Evolutionary conservation across 2,888 invertebrate genomes (phyloP), one percentile per base, ranked within the genome.

Genomic region (Diploptera punctata): DNA sequence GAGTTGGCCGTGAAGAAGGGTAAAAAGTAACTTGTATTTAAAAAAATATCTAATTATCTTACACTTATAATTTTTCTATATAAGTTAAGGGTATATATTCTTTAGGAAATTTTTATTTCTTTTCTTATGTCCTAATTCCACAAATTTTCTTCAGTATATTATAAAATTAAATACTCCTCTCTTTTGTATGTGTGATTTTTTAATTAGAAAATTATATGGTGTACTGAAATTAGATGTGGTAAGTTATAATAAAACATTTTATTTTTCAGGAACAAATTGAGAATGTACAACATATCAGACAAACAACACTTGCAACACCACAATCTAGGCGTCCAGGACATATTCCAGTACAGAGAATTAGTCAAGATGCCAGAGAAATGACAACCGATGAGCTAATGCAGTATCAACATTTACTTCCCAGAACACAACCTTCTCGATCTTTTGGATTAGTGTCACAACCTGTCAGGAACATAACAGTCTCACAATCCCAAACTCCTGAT

Each of bases 331-430:
- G 78, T 3, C 80, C 78, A 60, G 80, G 86, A 1, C 87, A 87
- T 74, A 86, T 88, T 74, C 85, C 88, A 0, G 87, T 88, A 9
- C 88, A 88, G 74, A 81, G 87, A 71, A 84, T 88, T 24, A 87
- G 87, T 3, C 82, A 87, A 19, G 88, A 88, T 77, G 88, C 87
- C 0, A 78, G 88, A 57, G 86, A 87, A 2, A 77, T 88, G 5
- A 81, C 85, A 26, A 82, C 86, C 0, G 81, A 83, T 44, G 88
- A 89, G 77, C 82, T 88, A 71, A 84, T 86, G 13, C 83, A 85
- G 44, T 83, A 80, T 72, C 81, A 81, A 68, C 81, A 83, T 74
- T 77, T 82, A 2, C 38, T 74, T 21, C 65, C 57, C n/a, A 7
- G n/a, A n/a, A 38, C 38, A 9, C 24, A 5, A 16, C 13, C 24